Evolutionary conservation across 64 coral and sea anemone genomes (phyloP).

Genomic region (Astreopora myriophthalma): DNA sequence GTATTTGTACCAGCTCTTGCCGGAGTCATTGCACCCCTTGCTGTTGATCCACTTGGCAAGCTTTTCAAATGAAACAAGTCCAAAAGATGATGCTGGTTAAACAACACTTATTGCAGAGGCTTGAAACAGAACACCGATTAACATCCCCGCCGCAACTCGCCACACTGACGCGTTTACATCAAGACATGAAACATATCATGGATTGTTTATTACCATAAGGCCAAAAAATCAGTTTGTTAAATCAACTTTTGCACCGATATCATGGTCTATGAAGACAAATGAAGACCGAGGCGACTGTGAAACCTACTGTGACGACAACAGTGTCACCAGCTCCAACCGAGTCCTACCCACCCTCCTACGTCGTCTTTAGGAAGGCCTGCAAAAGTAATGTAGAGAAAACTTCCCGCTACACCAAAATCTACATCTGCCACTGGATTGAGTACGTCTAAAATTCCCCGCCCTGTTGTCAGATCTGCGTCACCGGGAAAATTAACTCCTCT

Average conservation of each 20-base stretch:
- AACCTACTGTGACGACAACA: not conserved
- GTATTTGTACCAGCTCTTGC: too few species aligned
- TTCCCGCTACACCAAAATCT: not conserved
- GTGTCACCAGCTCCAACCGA: not conserved
- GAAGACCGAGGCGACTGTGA: not conserved
- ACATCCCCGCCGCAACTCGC: not conserved
- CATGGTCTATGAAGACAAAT: too few species aligned
- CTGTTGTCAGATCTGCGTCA: too few species aligned
- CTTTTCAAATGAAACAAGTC: not conserved
- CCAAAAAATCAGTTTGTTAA: not conserved
- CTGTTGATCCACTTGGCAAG: not conserved
- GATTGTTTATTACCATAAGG: not conserved
- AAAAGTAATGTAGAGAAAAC: not conserved
- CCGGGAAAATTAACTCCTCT: too few species aligned
- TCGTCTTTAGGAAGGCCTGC: not conserved
- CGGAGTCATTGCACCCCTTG: not conserved
- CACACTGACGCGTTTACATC: not conserved
- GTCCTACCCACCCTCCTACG: not conserved
- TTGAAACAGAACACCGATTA: not conserved
- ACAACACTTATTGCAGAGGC: not conserved
- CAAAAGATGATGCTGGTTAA: not conserved
- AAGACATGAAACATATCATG: not conserved
- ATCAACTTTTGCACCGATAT: not conserved
- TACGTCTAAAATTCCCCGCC: too few species aligned
- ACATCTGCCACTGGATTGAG: not conserved